A percentile compares a stretch with the other conserved stretches of the same genome.
phyloP scores from a whole-genome alignment of 2,888 invertebrate species.

The Nudaria mundana region DNA sequence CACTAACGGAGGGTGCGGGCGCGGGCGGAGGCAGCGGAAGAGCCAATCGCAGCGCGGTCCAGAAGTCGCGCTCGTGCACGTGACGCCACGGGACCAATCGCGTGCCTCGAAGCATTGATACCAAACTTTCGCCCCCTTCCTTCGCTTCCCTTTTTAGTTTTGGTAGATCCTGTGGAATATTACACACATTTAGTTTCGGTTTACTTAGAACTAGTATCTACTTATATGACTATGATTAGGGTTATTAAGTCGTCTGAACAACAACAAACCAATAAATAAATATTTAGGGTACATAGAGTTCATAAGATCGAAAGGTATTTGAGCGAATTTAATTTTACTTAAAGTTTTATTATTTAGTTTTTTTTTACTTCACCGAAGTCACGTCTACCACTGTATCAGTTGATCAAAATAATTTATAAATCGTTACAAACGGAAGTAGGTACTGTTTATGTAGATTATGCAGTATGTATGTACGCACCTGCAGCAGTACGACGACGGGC shows the following conservation, averaged over 20 bases:
- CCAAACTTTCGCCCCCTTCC: constrained; percentile 78
- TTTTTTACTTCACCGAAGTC: no score
- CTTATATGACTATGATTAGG: not conserved
- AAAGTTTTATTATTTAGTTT: no score
- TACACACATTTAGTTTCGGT: not conserved
- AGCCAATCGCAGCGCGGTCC: constrained; percentile 83
- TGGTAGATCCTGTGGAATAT: constrained; percentile 74
- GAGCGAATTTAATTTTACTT: no score
- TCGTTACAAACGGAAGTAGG: no score
- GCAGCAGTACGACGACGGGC: constrained; percentile 68
- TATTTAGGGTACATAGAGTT: not conserved
- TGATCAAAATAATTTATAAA: no score
- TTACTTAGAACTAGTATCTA: not conserved
- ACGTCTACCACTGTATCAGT: no score
- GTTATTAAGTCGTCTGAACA: not conserved
- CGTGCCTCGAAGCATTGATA: constrained; percentile 64
- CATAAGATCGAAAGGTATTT: no score
- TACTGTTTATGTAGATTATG: no score
- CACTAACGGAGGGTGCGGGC: constrained; percentile 28
- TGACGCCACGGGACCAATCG: constrained; percentile 78
- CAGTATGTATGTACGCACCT: no score
- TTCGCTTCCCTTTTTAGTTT: constrained; percentile 75
- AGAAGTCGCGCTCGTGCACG: constrained; percentile 82
- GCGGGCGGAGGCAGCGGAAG: constrained; percentile 78
- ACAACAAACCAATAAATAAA: not conserved